Conservation (phyloP, 2,797 vertebrate genomes). For the Rhinophrynus dorsalis region DNA sequence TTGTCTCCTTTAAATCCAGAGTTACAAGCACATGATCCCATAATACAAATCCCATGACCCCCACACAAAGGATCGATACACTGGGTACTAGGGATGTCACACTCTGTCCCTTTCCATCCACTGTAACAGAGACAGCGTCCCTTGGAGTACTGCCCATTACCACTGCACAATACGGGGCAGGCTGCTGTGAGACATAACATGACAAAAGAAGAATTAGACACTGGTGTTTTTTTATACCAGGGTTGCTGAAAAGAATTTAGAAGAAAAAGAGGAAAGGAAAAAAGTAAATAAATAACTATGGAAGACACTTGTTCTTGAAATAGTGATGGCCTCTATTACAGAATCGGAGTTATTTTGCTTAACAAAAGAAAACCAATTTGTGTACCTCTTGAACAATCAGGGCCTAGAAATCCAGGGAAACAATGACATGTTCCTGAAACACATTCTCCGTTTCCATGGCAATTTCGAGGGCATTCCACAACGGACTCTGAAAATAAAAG, state of each 20-base stretch:
- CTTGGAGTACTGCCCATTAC: conserved; percentile 94
- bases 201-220: conserved; percentile 44
- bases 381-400: conserved; percentile 95
- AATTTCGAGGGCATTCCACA: conserved; percentile 94
- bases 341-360: conserved; percentile 38
- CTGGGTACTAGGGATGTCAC: conserved; percentile 85
- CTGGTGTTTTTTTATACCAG: not conserved
- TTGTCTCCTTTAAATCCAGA: conserved; percentile 89
- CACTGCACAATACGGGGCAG: conserved; percentile 92
- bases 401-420: conserved; percentile 95
- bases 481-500: conserved; percentile 82
- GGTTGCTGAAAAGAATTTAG: not conserved
- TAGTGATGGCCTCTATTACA: conserved; percentile 35
- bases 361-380: conserved; percentile 46
- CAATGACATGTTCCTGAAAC: conserved; percentile 95
- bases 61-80: conserved; percentile 90
- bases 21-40: conserved; percentile 92
- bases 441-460: conserved; percentile 96
- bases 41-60: conserved; percentile 88
- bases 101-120: conserved; percentile 97
- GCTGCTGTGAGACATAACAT: conserved; percentile 76
- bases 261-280: conserved; percentile 34
- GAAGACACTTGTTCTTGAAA: not conserved
- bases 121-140: conserved; percentile 97
- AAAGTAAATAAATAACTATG: conserved; percentile 16